Percentiles rank a stretch among this genome's conserved stretches.
These are phyloP conservation scores for Melinopterus prodromus DNA, from an alignment of 2,888 invertebrate species.

Conservation along the genomic window DNA sequence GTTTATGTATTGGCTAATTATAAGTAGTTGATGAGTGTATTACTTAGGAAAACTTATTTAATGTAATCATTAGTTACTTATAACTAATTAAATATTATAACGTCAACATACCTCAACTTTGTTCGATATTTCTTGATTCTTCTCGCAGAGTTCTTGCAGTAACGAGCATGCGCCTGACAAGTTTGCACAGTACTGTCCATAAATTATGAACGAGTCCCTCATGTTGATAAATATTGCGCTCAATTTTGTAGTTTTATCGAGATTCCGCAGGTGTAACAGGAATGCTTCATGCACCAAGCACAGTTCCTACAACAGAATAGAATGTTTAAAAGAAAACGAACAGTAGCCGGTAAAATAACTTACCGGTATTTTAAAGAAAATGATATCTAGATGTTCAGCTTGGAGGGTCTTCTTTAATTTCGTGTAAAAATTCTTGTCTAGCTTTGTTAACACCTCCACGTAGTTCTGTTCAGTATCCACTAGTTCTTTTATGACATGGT, in stretches of 20 bases:
- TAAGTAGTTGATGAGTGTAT: too few species aligned
- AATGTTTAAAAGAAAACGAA: constrained; percentile 6
- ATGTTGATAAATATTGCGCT: constrained; percentile 90
- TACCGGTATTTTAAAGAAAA: constrained; percentile 93
- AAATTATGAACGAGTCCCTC: constrained; percentile 90
- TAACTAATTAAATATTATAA: constrained; percentile 11
- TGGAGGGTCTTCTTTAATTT: constrained; percentile 76
- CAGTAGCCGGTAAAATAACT: constrained; percentile 45
- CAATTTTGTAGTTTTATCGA: constrained; percentile 69
- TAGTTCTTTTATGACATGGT: constrained; percentile 91
- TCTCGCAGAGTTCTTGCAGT: constrained; percentile 78
- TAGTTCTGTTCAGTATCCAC: constrained; percentile 98
- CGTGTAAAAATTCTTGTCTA: constrained; percentile 79
- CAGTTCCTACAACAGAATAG: constrained; percentile 71
- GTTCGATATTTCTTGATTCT: constrained; percentile 71
- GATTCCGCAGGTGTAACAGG: constrained; percentile 79
- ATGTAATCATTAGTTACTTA: too few species aligned
- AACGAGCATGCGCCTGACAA: constrained; percentile 87
- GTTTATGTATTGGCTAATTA: too few species aligned
- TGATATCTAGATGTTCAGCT: constrained; percentile 77
- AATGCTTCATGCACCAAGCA: constrained; percentile 88
- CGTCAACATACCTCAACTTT: constrained; percentile 70
- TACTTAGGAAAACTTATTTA: too few species aligned
- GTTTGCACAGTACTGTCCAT: constrained; percentile 96
- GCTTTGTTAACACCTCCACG: constrained; percentile 89